Base-by-base conservation (phyloP, 1,140 invertebrate genomes). In the Amyelois transitella region DNA sequence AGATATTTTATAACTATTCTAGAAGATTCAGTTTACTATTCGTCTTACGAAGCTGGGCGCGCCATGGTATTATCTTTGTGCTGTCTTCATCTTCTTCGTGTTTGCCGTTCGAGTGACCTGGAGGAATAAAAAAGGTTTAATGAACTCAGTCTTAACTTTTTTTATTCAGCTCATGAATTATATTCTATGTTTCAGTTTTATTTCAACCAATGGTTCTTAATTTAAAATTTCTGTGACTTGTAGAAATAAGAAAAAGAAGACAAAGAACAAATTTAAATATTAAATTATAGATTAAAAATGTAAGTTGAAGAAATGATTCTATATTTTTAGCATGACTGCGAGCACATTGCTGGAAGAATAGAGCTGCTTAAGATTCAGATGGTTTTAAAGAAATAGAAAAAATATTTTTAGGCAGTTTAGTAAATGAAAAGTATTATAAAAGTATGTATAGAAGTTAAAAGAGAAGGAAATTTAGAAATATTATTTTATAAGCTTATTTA, bases 1-100 rank as follows among this genome's bases (percentile, higher is more conserved):
- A 50, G 54, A 24, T 38, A 2, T 14, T 38, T 38, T 38, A 38
- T 63, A 60, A 52, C 80, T 89, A 94, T 79, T 94, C 93, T 58
- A 94, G 85, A 60, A 94, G 89, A 76, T 93, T 94, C 17, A 95
- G 88, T 69, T 93, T 94, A 86, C 94, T 96, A 78, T 96, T 96
- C 2, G 95, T 97, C 88, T 97, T 97, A 66, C 95, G 91, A 32
- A 97, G 89, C 75, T 96, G 94, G 14, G 95, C 94, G 72, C 95
- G 91, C 95, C 95, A 97, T 0, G 95, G 95, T 32, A 96, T 96
- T 47, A 96, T 95, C 65, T 75, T 94, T 90, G 62, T 90, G 75
- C 49, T 75, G 43, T 94, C 92, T 66, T 92, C 89, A 24, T 86
- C 75, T 18, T 91, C 88, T 19, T 90, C 82, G 60, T 90, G 76